Base-by-base conservation (phyloP, 35 echinoderm and acorn worm species). In the Diadema setosum region DNA sequence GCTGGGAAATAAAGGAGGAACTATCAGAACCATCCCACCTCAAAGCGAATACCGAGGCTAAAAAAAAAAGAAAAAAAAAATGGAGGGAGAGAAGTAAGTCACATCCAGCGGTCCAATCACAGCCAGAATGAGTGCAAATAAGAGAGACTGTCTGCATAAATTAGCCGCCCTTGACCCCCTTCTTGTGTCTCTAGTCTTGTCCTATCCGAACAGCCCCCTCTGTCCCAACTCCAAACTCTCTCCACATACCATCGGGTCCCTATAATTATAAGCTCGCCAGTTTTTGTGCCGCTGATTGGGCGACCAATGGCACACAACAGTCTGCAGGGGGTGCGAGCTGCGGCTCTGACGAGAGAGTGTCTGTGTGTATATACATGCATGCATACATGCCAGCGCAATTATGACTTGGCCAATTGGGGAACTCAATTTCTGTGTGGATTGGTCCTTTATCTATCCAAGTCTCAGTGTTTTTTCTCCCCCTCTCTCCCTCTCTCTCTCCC, bases 381-480 rank as follows among this genome's bases (percentile, higher is more conserved):
- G 37, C 63, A 67, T 67, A 67, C 73, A 78, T 78, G 73, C 73
- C 73, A 78, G 35, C 44, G 73, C 73, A 78, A 78, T 78, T 78
- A 78, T 78, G 73, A 39, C 73, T 41, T 78, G 37, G 73, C 73
- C 73, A 78, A 78, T 78, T 78, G 73, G 73, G 73, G 40, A 78
- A 78, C 73, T 78, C 73, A 78, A 78, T 78, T 78, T 78, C 73
- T n/a, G 35, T 78, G 73, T 78, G 73, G 73, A 78, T 78, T 78
- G 73, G 73, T 78, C 44, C 73, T 78, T 78, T 78, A 78, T 78
- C 73, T 78, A n/a, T 78, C 35, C 17, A 44, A 78, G 73, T 44
- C 73, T 41, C 44, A 42, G 37, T 78, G 73, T 78, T 78, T 78
- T 78, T 44, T 20, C 73, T 78, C 73, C 44, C 73, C 37, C 37